Base-by-base conservation (phyloP, 2,797 vertebrate genomes). In the Oreochromis grahami region DNA sequence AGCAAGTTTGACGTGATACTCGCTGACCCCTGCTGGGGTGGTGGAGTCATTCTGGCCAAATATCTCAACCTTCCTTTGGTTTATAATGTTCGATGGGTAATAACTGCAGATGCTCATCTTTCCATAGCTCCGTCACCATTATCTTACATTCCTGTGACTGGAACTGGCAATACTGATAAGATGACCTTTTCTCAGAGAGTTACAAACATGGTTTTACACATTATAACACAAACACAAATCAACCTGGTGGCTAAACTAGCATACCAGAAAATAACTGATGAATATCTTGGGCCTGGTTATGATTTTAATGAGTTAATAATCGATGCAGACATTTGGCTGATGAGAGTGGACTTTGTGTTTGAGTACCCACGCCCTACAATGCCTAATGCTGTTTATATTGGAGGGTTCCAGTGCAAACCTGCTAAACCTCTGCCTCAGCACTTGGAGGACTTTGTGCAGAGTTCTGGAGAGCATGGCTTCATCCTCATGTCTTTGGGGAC, bases 401-500 rank as follows among this genome's bases (percentile, higher is more conserved):
- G 96, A 5, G 95, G 96, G 1, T 96, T 97, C 68, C 96, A 97
- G 6, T 96, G 96, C 88, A 93, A 91, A 87, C 92, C 95, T 5
- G 76, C 94, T 0, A 86, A 94, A 60, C 86, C 90, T 29, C 95
- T 96, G n/a, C 93, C 95, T 17, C 84, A 79, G 10, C 76, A 96
- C 11, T 81, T 97, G 56, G 95, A 95, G 91, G 87, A 91, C 21
- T 96, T 96, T 86, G 80, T 94, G 7, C 87, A 94, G 83, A 96
- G 93, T 70, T 96, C 96, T 58, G 95, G 94, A 82, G 93, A 95
- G 2, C 91, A 95, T 48, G 95, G 96, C 26, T 82, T 96, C 76
- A 87, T 98, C 29, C 60, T 97, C 5, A 97, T 96, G 93, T 96
- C 95, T 78, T 12, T 96, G 68, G 95, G 95, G 26, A 94, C 95